Percentiles rank a stretch among this genome's conserved stretches.
These are phyloP conservation scores for Rhineura floridana DNA, from an alignment of 2,113 vertebrate genomes.

Conservation along the genomic window DNA sequence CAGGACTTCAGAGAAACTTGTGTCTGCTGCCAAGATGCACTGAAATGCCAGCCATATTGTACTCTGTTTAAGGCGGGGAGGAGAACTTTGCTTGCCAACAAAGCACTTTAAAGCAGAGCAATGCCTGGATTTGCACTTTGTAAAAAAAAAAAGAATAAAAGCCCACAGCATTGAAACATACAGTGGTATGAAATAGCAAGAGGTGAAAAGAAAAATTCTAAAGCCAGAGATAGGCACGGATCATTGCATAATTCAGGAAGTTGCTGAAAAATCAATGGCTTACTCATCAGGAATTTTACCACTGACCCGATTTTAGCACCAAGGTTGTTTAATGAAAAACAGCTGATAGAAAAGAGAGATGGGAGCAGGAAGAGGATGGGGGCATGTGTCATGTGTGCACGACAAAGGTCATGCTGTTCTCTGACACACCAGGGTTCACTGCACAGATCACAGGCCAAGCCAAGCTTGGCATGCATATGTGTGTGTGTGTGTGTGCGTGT, in stretches of 20 bases:
- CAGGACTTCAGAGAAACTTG: conserved; percentile 29
- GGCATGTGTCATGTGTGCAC: not conserved
- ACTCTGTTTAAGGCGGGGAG: not conserved
- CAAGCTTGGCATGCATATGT: too few species aligned
- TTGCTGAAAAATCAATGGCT: not conserved
- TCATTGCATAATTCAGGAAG: conserved; percentile 18
- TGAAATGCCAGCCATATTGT: not conserved
- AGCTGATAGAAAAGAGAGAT: too few species aligned
- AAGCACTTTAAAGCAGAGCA: not conserved
- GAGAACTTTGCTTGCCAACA: not conserved
- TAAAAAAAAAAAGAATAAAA: too few species aligned
- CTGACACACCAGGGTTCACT: not conserved
- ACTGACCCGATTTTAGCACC: not conserved
- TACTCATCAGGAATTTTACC: not conserved
- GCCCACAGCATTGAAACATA: not conserved
- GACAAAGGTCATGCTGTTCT: not conserved
- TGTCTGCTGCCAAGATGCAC: conserved; percentile 34
- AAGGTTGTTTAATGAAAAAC: not conserved
- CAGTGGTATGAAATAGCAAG: not conserved
- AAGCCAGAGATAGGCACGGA: conserved; percentile 13
- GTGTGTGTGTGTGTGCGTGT: too few species aligned
- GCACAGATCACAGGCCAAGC: not conserved
- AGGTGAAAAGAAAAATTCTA: not conserved
- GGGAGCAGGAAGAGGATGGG: too few species aligned
- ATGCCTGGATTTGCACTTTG: not conserved